These are phyloP conservation scores for Martes martes DNA, from an alignment of 2,113 vertebrate species.

Conservation along the genomic window DNA sequence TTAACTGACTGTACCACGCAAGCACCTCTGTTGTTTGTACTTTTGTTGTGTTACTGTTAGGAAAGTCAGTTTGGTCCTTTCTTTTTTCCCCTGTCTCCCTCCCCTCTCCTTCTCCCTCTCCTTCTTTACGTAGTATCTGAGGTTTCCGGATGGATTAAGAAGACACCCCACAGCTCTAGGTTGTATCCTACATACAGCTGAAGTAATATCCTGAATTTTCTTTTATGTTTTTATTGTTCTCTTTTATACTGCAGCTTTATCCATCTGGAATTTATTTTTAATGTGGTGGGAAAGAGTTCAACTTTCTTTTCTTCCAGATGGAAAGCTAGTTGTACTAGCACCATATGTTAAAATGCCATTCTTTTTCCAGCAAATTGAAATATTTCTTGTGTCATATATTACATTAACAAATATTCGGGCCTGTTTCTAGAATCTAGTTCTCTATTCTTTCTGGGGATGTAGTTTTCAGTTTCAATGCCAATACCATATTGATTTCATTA, in stretches of 20 bases:
- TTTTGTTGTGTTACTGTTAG: background rate
- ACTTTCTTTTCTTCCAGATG: background rate
- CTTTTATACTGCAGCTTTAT: background rate
- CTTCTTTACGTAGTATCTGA: background rate
- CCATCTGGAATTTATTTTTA: constrained; percentile 9
- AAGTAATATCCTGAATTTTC: background rate
- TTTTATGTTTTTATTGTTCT: background rate
- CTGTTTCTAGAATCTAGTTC: background rate
- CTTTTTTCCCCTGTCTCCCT: too few relatives aligned
- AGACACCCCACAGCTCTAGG: background rate
- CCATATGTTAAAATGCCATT: background rate
- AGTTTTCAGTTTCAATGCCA: background rate
- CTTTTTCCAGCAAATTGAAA: background rate
- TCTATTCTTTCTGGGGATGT: background rate
- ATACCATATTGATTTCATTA: background rate
- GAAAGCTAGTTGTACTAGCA: background rate
- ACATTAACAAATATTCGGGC: background rate
- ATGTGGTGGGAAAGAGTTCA: background rate
- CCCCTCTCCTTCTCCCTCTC: too few relatives aligned
- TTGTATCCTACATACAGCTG: background rate
- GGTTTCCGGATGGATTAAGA: background rate
- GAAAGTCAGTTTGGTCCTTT: background rate
- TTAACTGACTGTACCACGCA: background rate
- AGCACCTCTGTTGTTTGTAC: background rate
- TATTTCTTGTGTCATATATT: background rate